phyloP scores from a whole-genome alignment of 2,113 vertebrate species.

The Poeciliopsis occidentalis region DNA sequence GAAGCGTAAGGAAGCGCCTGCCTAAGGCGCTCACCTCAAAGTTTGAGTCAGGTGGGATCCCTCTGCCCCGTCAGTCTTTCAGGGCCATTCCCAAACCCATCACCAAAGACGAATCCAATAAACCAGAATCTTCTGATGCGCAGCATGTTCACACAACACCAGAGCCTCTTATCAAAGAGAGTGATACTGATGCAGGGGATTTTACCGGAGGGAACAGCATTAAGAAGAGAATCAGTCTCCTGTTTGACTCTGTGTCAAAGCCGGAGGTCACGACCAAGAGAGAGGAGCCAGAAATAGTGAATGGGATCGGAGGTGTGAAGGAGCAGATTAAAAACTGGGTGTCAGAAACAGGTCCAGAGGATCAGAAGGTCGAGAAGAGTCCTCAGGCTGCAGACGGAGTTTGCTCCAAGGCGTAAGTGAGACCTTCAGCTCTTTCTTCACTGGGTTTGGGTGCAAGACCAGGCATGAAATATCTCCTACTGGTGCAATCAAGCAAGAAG shows the following conservation, averaged over 20 bases:
- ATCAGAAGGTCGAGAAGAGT: constrained; percentile 31
- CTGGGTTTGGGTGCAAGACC: constrained; percentile 16
- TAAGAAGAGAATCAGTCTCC: constrained; percentile 72
- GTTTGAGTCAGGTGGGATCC: constrained; percentile 59
- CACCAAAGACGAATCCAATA: constrained; percentile 16
- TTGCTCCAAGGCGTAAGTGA: constrained; percentile 56
- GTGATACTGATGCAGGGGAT: constrained; percentile 35
- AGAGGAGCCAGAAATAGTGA: constrained; percentile 57
- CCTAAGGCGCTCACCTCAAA: constrained; percentile 69
- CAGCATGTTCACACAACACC: constrained; percentile 1
- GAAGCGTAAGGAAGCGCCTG: constrained; percentile 65
- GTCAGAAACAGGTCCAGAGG: constrained; percentile 26
- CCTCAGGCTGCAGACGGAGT: constrained; percentile 14
- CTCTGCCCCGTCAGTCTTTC: constrained; percentile 6
- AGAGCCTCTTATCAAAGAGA: constrained; percentile 23
- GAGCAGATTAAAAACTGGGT: constrained; percentile 72
- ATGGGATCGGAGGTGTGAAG: constrained; percentile 59
- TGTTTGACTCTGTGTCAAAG: constrained; percentile 65
- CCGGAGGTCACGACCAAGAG: constrained; percentile 45
- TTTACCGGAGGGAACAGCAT: constrained; percentile 59
- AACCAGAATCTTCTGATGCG: constrained; percentile 1
- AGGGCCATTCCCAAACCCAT: constrained; percentile 2
- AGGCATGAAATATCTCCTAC: constrained; percentile 23
- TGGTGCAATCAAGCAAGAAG: background rate
- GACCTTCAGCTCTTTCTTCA: background rate